Evolutionary conservation across 1,140 invertebrate species (phyloP).

Genomic region (Hyphantria cunea): DNA sequence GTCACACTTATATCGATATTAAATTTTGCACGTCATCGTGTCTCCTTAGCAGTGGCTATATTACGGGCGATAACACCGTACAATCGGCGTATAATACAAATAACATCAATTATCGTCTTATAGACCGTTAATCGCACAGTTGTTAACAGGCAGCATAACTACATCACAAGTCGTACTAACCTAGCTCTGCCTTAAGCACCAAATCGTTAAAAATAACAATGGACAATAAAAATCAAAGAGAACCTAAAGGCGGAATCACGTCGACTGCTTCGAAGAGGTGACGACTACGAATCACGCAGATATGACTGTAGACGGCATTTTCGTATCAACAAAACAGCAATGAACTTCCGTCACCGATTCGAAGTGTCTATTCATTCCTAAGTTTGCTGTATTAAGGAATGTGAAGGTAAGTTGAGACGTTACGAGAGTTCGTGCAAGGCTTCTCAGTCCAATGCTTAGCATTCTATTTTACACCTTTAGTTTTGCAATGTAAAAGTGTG

Average conservation of each 20-base stretch:
- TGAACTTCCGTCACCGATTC: conserved; percentile 10
- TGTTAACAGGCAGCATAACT: conserved; percentile 36
- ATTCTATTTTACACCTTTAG: conserved; percentile 18
- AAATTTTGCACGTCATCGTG: conserved; percentile 11
- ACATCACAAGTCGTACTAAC: conserved; percentile 26
- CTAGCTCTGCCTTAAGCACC: conserved; percentile 18
- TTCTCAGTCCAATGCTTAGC: conserved; percentile 15
- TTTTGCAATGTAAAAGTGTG: conserved; percentile 26
- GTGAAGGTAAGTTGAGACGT: conserved; percentile 16
- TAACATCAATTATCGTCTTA: conserved; percentile 34
- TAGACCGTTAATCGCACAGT: conserved; percentile 32
- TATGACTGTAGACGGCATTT: neutral
- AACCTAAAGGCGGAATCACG: conserved; percentile 24
- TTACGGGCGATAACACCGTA: neutral
- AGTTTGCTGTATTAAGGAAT: conserved; percentile 21
- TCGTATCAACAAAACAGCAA: no score
- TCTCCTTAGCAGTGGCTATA: neutral
- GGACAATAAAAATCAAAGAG: conserved; percentile 6
- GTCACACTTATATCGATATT: conserved; percentile 16
- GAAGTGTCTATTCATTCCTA: neutral
- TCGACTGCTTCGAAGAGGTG: conserved; percentile 11
- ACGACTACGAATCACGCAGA: neutral
- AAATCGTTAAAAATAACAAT: conserved; percentile 17
- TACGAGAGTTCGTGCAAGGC: conserved; percentile 1
- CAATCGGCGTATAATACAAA: conserved; percentile 17